These are phyloP conservation scores for Scarus forsteni DNA, from an alignment of 2,797 vertebrate species.

Conservation along the genomic window DNA sequence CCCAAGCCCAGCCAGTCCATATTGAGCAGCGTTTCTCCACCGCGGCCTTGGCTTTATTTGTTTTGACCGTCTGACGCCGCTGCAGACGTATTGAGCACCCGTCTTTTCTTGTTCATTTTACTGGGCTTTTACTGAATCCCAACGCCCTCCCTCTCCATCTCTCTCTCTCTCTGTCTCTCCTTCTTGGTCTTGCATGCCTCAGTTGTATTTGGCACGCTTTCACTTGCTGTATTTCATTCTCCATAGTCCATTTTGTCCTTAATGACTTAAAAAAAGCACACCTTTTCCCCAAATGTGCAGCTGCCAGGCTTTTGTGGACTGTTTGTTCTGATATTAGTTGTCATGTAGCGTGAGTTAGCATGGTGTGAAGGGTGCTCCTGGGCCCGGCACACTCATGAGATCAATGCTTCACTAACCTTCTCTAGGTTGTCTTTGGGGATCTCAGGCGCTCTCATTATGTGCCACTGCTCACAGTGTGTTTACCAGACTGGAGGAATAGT, in stretches of 20 bases:
- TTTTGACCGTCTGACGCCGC: slow-evolving; percentile 82
- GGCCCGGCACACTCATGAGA: slow-evolving; percentile 68
- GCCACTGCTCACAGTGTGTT: slow-evolving; percentile 68
- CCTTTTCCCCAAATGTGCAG: slow-evolving; percentile 17
- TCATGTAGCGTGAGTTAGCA: slow-evolving; percentile 52
- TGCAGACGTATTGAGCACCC: slow-evolving; percentile 79
- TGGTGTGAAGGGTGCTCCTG: slow-evolving; percentile 65
- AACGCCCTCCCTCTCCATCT: slow-evolving; percentile 27
- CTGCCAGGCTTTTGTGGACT: slow-evolving; percentile 9
- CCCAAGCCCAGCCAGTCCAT: slow-evolving; percentile 75
- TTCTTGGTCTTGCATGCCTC: slow-evolving; percentile 39
- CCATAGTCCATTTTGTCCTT: slow-evolving; percentile 71
- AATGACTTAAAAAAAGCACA: slow-evolving; percentile 49
- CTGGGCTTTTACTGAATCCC: slow-evolving; percentile 72
- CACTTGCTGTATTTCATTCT: slow-evolving; percentile 68
- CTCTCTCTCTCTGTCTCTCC: slow-evolving; percentile 6
- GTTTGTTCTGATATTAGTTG: slow-evolving; percentile 45
- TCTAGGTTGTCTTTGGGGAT: slow-evolving; percentile 70
- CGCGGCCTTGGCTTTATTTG: slow-evolving; percentile 79
- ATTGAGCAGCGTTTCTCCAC: slow-evolving; percentile 78
- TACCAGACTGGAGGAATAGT: slow-evolving; percentile 58
- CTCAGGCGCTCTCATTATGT: slow-evolving; percentile 68
- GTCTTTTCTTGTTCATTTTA: slow-evolving; percentile 81
- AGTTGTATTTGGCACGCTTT: slow-evolving; percentile 64
- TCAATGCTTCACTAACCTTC: slow-evolving; percentile 77